Conservation (phyloP, 2,797 vertebrate genomes). For the Apogon hyalosoma region DNA sequence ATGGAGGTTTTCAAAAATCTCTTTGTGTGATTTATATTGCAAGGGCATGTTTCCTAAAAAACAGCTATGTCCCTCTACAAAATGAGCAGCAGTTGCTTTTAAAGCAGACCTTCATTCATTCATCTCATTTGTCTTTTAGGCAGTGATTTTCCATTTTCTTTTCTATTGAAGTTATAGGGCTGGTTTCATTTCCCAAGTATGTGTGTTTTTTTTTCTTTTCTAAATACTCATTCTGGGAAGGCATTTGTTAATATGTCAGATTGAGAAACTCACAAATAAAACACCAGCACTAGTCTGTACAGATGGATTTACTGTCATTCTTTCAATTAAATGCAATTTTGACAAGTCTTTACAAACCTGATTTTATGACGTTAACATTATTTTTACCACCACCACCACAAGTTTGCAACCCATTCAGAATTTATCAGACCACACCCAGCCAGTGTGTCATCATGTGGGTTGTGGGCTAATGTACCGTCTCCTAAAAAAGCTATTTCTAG, state of each 20-base stretch:
- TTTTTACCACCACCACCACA: no score
- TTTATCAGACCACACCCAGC: no score
- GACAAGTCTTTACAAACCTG: no score
- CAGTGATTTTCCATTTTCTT: slow-evolving; percentile 44
- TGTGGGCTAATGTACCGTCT: no score
- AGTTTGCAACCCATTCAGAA: no score
- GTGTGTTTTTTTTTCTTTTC: slow-evolving; percentile 25
- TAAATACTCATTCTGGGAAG: slow-evolving; percentile 40
- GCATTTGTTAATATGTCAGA: slow-evolving; percentile 32
- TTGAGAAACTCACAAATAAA: slow-evolving; percentile 32
- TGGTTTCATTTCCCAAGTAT: slow-evolving; percentile 51
- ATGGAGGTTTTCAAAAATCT: slow-evolving; percentile 77
- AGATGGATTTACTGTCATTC: slow-evolving; percentile 21
- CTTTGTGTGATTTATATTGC: slow-evolving; percentile 72
- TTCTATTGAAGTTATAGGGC: slow-evolving; percentile 35
- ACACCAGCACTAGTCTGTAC: background rate
- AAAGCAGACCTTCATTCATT: slow-evolving; percentile 43
- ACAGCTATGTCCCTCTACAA: slow-evolving; percentile 70
- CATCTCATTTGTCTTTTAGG: slow-evolving; percentile 51
- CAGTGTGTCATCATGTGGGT: no score
- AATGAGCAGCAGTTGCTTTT: slow-evolving; percentile 48
- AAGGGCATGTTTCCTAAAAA: slow-evolving; percentile 72
- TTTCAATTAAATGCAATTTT: slow-evolving; percentile 8
- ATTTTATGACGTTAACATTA: no score
- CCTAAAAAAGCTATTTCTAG: no score